Evolutionary conservation across 2,113 vertebrate species (phyloP), one percentile per base, ranked within the genome.

Genomic region (Caranx melampygus): DNA sequence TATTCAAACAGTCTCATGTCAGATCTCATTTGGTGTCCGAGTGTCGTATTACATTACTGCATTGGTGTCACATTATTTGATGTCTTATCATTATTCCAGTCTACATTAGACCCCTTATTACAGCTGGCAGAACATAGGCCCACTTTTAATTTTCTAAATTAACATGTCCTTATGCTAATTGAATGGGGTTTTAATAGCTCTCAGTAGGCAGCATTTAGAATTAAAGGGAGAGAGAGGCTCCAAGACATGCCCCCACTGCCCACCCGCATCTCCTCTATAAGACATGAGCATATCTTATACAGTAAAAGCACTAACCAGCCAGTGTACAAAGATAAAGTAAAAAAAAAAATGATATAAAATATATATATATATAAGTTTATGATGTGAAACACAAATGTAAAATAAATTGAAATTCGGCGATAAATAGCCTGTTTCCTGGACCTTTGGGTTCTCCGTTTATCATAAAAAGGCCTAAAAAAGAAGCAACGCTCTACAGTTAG

Each of bases 161-260:
- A 91, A 85, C 77, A 85, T 68, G 76, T 75, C 75, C 59, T 82
- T 71, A 85, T 90, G 87, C 79, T 84, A 82, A 90, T 82, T 82
- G 60, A 89, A 92, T 88, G 69, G 79, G 74, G 52, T 83, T 85
- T 89, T 91, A 91, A 91, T 83, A 72, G 83, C 86, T 89, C 83
- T 87, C 77, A 16, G 77, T n/a, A 81, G 86, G 87, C 78, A 52
- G 58, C 71, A 55, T 72, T 75, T 60, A 65, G 68, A 79, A 35
- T 63, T 68, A 78, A 78, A 79, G 42, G 68, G 52, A 47, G 33
- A 60, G 73, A 81, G 73, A 81, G 72, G 51, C 57, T 52, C 6
- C 16, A 26, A 47, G 37, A 67, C 68, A 12, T 52, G n/a, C 14
- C 47, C 68, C 52, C 54, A n/a, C 1, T 5, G 67, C 58, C 66